phyloP scores from a whole-genome alignment of 2,888 invertebrate genomes.

The Liodrosophila aerea region DNA sequence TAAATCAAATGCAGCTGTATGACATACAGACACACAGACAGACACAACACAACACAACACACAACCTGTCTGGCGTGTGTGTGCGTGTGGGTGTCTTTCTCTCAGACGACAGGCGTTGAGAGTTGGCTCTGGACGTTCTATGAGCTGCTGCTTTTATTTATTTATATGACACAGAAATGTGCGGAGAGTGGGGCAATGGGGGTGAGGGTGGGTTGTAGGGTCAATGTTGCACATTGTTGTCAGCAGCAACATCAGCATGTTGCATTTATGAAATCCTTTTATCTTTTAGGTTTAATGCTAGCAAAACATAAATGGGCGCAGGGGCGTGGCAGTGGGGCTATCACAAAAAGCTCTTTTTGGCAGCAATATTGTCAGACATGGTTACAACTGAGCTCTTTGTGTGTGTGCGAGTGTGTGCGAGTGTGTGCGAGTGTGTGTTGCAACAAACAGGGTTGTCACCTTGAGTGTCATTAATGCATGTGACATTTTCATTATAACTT shows the following conservation, averaged over 20 bases:
- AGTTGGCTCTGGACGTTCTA: constrained; percentile 66
- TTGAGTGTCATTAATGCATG: constrained; percentile 80
- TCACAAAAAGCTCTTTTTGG: constrained; percentile 74
- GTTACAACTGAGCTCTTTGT: constrained; percentile 38
- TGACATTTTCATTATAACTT: constrained; percentile 80
- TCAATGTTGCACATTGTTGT: constrained; percentile 69
- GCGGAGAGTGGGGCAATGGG: constrained; percentile 1
- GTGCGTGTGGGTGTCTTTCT: constrained; percentile 9
- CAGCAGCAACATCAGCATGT: constrained; percentile 77
- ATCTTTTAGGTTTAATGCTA: constrained; percentile 75
- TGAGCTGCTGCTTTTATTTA: constrained; percentile 74
- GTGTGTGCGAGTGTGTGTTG: constrained; percentile 35
- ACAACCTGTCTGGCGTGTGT: background rate
- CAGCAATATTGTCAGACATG: constrained; percentile 77
- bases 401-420: background rate
- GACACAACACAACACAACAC: constrained; percentile 15
- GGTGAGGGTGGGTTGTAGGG: constrained; percentile 1
- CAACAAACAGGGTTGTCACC: constrained; percentile 64
- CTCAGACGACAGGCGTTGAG: constrained; percentile 68
- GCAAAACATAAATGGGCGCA: constrained; percentile 41
- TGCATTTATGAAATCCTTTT: constrained; percentile 80
- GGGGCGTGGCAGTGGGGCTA: constrained; percentile 39
- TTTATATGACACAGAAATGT: constrained; percentile 50
- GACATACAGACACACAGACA: constrained; percentile 47
- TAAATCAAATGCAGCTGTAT: constrained; percentile 62